phyloP scores from a whole-genome alignment of 2,113 vertebrate genomes.

The Cephalophus harveyi region DNA sequence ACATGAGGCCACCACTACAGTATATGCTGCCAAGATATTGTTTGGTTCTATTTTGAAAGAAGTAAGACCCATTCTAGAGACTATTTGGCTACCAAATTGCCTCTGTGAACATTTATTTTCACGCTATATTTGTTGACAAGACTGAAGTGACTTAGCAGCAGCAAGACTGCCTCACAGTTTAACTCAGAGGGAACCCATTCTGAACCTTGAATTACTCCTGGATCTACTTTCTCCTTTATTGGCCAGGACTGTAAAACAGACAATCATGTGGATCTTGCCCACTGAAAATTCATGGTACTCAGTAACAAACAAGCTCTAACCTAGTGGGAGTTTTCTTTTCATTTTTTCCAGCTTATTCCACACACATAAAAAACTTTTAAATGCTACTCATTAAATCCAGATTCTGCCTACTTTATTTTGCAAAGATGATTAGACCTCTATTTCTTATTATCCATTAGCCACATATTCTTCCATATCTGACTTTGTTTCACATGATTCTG shows the following conservation, averaged over 20 bases:
- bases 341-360: not conserved
- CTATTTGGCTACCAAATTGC: not conserved
- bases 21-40: not conserved
- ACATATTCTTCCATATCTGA: not conserved
- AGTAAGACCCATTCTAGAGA: not conserved
- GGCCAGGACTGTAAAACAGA: not conserved
- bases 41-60: slow-evolving; percentile 9
- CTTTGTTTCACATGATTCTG: not conserved
- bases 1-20: not conserved
- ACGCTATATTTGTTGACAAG: not conserved
- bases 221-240: not conserved
- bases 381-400: not conserved
- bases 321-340: not conserved
- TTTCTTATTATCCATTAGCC: not conserved
- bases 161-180: not conserved
- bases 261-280: not conserved
- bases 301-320: not conserved
- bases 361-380: not conserved
- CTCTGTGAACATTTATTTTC: not conserved
- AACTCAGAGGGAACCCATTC: not conserved
- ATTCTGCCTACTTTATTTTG: not conserved
- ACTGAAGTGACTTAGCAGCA: too few relatives aligned
- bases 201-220: not conserved
- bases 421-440: not conserved
- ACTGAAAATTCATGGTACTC: not conserved